Evolutionary conservation across 2,888 invertebrate species (phyloP).

Genomic region (Nesidiocoris tenuis): DNA sequence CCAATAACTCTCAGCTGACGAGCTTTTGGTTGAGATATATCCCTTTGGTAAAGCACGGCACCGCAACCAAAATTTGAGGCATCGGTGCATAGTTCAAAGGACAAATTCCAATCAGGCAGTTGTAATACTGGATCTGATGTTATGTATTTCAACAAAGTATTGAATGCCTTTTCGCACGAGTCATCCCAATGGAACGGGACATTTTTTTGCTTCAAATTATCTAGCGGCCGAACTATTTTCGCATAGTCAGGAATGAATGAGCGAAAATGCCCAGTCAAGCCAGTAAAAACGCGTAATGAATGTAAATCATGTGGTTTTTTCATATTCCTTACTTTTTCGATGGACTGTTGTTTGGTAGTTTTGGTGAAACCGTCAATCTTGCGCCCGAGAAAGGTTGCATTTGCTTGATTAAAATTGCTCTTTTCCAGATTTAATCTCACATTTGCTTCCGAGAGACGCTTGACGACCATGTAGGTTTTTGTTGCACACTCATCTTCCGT

Average conservation of each 20-base stretch:
- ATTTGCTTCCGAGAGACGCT: neutral
- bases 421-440: conserved; percentile 4
- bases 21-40: neutral
- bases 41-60: conserved; percentile 18
- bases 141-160: neutral
- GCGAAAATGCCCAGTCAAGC: conserved; percentile 8
- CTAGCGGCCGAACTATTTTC: neutral
- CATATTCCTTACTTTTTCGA: conserved; percentile 17
- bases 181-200: neutral
- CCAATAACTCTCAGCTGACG: conserved; percentile 22
- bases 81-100: conserved; percentile 25
- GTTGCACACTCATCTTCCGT: conserved; percentile 9
- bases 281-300: conserved; percentile 14
- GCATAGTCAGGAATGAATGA: neutral
- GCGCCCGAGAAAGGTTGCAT: neutral
- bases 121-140: conserved; percentile 1
- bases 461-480: conserved; percentile 11
- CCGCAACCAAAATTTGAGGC: conserved; percentile 16
- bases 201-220: conserved; percentile 1
- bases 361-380: conserved; percentile 6
- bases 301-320: conserved; percentile 12
- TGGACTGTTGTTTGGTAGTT: conserved; percentile 14
- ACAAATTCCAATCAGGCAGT: conserved; percentile 11
- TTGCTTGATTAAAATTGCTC: neutral
- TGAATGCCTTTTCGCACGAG: neutral